These are phyloP conservation scores for Bubo bubo DNA, from an alignment of 2,113 vertebrate species.

Conservation along the genomic window DNA sequence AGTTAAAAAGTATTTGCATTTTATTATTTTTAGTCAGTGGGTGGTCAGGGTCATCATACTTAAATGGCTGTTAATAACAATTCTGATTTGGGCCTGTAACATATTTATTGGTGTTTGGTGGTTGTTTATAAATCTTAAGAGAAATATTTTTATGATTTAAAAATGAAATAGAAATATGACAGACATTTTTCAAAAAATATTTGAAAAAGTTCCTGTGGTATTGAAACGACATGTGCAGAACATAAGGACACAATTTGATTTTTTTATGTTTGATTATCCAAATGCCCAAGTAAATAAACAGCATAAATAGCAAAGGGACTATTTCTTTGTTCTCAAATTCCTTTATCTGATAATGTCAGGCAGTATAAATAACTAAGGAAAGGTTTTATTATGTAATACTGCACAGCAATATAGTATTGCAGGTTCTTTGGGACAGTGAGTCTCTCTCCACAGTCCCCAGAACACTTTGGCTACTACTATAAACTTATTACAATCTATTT, in stretches of 20 bases:
- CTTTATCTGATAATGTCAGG: slow-evolving; percentile 41
- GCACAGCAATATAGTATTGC: background rate
- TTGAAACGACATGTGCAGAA: background rate
- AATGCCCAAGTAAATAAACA: slow-evolving; percentile 31
- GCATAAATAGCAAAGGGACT: slow-evolving; percentile 16
- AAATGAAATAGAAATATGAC: slow-evolving; percentile 30
- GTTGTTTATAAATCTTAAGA: slow-evolving; percentile 40
- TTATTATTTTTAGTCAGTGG: slow-evolving; percentile 5
- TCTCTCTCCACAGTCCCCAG: background rate
- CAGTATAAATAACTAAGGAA: slow-evolving; percentile 50
- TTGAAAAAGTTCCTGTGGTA: slow-evolving; percentile 1
- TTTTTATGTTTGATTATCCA: slow-evolving; percentile 3
- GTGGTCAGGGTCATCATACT: background rate
- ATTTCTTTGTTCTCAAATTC: slow-evolving; percentile 52
- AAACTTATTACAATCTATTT: slow-evolving; percentile 40
- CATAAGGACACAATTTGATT: slow-evolving; percentile 1
- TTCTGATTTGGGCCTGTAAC: background rate
- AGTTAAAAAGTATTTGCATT: background rate
- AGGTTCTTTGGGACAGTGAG: slow-evolving; percentile 31
- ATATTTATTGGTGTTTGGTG: slow-evolving; percentile 6
- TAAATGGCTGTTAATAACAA: background rate
- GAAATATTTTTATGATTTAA: slow-evolving; percentile 33
- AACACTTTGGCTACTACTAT: slow-evolving; percentile 39
- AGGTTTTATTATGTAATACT: slow-evolving; percentile 50
- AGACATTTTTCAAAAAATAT: background rate